Evolutionary conservation across 2,113 vertebrate species (phyloP), one percentile per base, ranked within the genome.

Genomic region (Glaucidium brasilianum): DNA sequence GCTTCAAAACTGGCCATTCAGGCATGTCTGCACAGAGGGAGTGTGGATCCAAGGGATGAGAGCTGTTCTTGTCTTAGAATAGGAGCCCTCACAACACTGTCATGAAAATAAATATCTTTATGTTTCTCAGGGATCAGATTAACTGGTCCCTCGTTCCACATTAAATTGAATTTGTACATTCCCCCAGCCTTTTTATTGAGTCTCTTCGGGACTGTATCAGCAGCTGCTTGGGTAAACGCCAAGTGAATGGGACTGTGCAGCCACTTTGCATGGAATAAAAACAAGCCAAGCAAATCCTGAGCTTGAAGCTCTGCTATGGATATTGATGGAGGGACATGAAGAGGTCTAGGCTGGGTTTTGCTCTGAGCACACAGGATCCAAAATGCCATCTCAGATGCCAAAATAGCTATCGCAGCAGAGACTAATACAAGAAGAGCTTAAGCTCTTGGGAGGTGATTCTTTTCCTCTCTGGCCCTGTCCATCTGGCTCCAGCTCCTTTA

Each of bases 151-250:
- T 95, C 8, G 4, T 67, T 86, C 60, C 79, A 68, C 35, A 49
- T 88, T 80, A 96, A 84, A 37, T n/a, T 69, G 72, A 80, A 86
- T 73, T 90, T 93, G 88, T 93, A 59, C 76, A 77, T 91, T 95
- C 72, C 63, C 45, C 20, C 47, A 52, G 59, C 23, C 37, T 88
- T 96, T 90, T 94, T 85, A 95, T 74, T 88, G 77, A 79, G 88
- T 90, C 90, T 97, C 90, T 83, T 83, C 0, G 12, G 88, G 75
- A 49, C 68, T 77, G n/a, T 86, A 69, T 90, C 85, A 96, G 94
- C 96, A 96, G 95, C 96, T 94, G 95, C 85, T 92, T 93, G 94
- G 78, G 34, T 49, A 67, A 74, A 41, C 18, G 92, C 96, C 90
- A 88, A 93, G 88, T 27, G 50, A 90, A 47, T 0, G 4, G 78